Evolutionary conservation across 2,797 vertebrate species (phyloP).

Genomic region (Pangasius larnaudii): DNA sequence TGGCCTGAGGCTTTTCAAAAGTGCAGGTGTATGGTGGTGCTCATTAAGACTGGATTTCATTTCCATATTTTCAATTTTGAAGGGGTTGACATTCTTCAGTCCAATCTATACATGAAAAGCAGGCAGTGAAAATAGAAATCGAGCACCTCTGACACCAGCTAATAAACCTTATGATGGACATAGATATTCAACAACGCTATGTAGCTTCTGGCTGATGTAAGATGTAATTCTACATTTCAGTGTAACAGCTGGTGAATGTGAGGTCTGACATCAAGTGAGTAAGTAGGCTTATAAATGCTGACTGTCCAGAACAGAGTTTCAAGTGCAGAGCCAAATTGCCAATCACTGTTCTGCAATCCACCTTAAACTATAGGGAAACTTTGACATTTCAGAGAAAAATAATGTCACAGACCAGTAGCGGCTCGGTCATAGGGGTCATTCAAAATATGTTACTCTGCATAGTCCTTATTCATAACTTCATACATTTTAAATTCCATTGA

Average conservation of each 20-base stretch:
- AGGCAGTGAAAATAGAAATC: neutral
- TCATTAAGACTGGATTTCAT: slow-evolving; percentile 57
- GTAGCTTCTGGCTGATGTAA: neutral
- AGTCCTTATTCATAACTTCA: too few species aligned
- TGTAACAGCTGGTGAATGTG: neutral
- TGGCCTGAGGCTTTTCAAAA: slow-evolving; percentile 49
- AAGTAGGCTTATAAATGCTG: neutral
- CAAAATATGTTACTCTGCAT: neutral
- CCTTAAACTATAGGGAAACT: neutral
- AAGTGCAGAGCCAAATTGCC: neutral
- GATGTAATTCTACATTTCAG: neutral
- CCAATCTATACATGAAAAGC: slow-evolving; percentile 2
- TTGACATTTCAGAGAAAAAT: slow-evolving; percentile 6
- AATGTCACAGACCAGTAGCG: neutral
- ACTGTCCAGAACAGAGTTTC: neutral
- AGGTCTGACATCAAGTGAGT: slow-evolving; percentile 18
- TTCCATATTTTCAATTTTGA: slow-evolving; percentile 51
- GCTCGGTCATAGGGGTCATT: neutral
- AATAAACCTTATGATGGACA: neutral
- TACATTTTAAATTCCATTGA: neutral
- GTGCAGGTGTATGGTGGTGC: slow-evolving; percentile 35
- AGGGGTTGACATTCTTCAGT: neutral
- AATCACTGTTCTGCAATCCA: slow-evolving; percentile 5
- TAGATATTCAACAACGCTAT: neutral
- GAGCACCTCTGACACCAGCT: neutral